These are phyloP conservation scores for Drosophila subpulchrella DNA, from an alignment of 1,140 invertebrate genomes.

Conservation along the genomic window DNA sequence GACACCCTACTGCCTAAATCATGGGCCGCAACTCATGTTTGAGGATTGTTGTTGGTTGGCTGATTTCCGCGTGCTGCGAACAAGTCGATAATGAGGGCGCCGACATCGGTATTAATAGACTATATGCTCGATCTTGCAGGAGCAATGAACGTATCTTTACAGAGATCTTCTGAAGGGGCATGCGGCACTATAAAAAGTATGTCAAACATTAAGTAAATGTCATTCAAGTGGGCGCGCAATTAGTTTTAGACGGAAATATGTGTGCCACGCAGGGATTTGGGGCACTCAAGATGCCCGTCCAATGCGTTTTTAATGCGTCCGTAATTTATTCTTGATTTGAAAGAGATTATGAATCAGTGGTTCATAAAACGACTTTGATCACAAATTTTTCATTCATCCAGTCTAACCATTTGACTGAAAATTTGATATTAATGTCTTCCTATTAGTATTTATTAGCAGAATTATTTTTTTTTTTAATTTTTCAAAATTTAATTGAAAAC, in stretches of 20 bases:
- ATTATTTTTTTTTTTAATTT: no score
- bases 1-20: slow-evolving; percentile 24
- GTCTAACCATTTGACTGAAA: no score
- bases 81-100: slow-evolving; percentile 63
- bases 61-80: slow-evolving; percentile 71
- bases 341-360: slow-evolving; percentile 12
- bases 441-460: not conserved
- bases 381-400: not conserved
- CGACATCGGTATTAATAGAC: slow-evolving; percentile 59
- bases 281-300: not conserved
- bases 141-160: slow-evolving; percentile 50
- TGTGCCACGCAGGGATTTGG: slow-evolving; percentile 35
- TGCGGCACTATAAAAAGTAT: slow-evolving; percentile 51
- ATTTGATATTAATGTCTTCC: no score
- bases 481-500: no score
- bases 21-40: slow-evolving; percentile 26
- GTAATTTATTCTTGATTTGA: slow-evolving; percentile 29
- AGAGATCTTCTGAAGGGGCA: slow-evolving; percentile 16
- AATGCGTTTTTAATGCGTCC: slow-evolving; percentile 17
- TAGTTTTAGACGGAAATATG: slow-evolving; percentile 54
- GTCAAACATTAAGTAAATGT: slow-evolving; percentile 80
- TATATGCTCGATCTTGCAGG: slow-evolving; percentile 41
- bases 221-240: slow-evolving; percentile 72
- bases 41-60: slow-evolving; percentile 35
- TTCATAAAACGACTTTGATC: slow-evolving; percentile 6